Evolutionary conservation across 2,113 vertebrate species (phyloP), one percentile per base, ranked within the genome.

Genomic region (Myotis brandtii): DNA sequence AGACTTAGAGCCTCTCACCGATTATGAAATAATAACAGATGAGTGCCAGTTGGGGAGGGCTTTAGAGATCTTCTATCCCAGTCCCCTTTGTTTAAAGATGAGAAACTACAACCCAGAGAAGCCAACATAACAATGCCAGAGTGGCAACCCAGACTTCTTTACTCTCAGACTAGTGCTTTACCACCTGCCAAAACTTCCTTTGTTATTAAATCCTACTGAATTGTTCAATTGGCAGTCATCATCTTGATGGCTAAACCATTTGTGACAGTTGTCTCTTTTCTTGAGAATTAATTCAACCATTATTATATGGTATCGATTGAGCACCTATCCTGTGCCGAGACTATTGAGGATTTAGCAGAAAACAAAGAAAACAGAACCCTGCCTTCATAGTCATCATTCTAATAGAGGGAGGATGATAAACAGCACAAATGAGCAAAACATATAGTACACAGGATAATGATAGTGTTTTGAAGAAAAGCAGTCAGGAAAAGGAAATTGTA

Each of bases 11-110:
- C 76, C 50, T 64, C 56, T 54, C 34, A 52, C 23, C 69, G 25
- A 66, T 89, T 40, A 50, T 54, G 56, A 96, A 86, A 83, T 70
- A 79, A 91, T 43, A 76, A 70, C 13, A 76, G 72, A 54, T 43
- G 25, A 52, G 40, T 67, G 18, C 27, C 48, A 67, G 1, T 21
- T 79, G n/a, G 23, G 30, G 12, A n/a, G 3, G 20, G 6, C 34
- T 69, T 73, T 48, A 84, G 92, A 50, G 16, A 37, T 67, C 67
- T 32, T 54, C 37, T 50, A 8, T 2, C 67, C 30, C 73, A 9
- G 7, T 32, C 30, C 54, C 8, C n/a, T 34, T 34, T n/a, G 18
- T n/a, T 76, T 66, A 67, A 91, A 67, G 43, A 70, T 50, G 18
- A 91, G 67, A 92, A 86, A 80, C 27, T 59, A 32, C 95, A 83